Evolutionary conservation across 2,888 invertebrate genomes (phyloP).

Genomic region (Tillus elongatus): DNA sequence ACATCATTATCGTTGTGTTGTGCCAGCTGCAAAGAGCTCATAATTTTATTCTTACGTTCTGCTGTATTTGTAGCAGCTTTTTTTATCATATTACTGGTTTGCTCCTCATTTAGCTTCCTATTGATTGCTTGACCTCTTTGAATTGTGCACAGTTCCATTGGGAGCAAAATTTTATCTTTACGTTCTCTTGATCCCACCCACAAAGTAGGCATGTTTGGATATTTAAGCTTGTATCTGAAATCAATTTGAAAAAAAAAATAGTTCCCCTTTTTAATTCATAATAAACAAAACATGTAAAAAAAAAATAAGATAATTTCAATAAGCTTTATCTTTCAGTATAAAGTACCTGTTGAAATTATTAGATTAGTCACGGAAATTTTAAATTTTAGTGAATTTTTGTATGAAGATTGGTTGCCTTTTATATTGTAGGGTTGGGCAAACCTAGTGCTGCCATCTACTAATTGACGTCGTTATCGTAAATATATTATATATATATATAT

Average conservation of each 20-base stretch:
- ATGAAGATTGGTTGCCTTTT: too few relatives aligned
- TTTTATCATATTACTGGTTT: constrained; percentile 80
- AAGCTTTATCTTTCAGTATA: too few relatives aligned
- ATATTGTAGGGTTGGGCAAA: too few relatives aligned
- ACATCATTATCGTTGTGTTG: constrained; percentile 41
- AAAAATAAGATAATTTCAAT: too few relatives aligned
- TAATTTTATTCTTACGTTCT: constrained; percentile 70
- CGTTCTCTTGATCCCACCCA: constrained; percentile 47
- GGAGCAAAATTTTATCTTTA: constrained; percentile 65
- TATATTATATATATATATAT: too few relatives aligned
- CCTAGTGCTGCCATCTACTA: too few relatives aligned
- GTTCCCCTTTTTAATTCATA: too few relatives aligned
- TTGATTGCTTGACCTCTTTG: constrained; percentile 67
- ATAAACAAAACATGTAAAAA: too few relatives aligned
- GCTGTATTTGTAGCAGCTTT: constrained; percentile 75
- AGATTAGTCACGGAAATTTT: too few relatives aligned
- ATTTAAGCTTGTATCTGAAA: constrained; percentile 41
- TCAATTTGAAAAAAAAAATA: constrained; percentile 6
- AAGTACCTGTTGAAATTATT: too few relatives aligned
- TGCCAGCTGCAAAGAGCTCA: constrained; percentile 45
- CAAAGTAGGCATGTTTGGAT: constrained; percentile 70
- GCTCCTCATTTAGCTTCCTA: constrained; percentile 70
- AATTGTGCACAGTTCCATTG: constrained; percentile 74
- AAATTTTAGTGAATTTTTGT: too few relatives aligned
- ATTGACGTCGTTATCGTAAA: too few relatives aligned